These are phyloP conservation scores for Dasyornis broadbenti DNA, from an alignment of 2,113 vertebrate species.

Conservation along the genomic window DNA sequence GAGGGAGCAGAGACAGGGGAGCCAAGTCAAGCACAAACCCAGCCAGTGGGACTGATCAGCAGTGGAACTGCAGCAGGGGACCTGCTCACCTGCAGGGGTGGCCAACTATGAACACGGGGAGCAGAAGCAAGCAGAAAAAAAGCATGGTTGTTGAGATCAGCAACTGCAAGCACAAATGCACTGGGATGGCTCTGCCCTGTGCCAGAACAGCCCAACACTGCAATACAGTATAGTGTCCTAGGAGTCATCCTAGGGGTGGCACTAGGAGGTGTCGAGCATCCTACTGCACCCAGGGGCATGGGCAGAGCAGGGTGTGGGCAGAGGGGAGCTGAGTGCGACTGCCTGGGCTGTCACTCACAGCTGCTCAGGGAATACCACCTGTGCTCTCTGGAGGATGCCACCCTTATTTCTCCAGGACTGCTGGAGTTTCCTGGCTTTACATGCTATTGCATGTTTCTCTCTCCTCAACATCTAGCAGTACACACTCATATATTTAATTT, in stretches of 20 bases:
- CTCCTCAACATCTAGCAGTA: neutral
- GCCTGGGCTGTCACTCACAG: neutral
- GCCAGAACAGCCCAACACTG: neutral
- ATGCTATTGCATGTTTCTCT: neutral
- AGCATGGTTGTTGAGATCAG: neutral
- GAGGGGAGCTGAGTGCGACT: neutral
- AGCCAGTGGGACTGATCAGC: neutral
- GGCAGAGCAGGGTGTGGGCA: neutral
- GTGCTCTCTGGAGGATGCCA: neutral
- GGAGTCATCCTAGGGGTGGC: neutral
- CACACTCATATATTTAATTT: neutral
- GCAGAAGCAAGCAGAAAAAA: neutral
- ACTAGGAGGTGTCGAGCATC: neutral
- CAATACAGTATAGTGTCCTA: fast-evolving
- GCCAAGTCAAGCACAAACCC: neutral
- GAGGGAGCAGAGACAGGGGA: neutral
- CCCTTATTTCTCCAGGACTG: neutral
- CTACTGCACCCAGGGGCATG: neutral
- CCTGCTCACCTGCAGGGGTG: neutral
- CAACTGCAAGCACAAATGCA: neutral
- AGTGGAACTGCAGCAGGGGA: neutral
- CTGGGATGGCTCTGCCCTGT: neutral
- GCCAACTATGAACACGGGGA: neutral
- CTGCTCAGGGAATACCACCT: neutral
- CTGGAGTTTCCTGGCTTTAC: neutral